These are phyloP conservation scores for Cherax destructor DNA, from an alignment of 1,140 invertebrate genomes.

Conservation along the genomic window DNA sequence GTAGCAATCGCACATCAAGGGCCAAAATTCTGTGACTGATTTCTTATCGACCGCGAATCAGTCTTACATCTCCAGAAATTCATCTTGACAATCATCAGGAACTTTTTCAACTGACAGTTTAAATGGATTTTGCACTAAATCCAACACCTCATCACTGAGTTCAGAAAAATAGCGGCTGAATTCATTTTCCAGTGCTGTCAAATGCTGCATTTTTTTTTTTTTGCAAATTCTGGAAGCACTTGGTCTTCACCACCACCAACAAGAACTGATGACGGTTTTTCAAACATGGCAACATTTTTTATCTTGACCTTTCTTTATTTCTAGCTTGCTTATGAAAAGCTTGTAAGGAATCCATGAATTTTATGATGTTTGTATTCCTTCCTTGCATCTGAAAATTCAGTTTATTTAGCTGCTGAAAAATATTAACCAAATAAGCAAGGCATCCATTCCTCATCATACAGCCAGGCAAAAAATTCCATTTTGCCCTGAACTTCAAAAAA, in stretches of 20 bases:
- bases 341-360: neutral
- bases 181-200: slow-evolving; percentile 16
- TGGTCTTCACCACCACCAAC: slow-evolving; percentile 22
- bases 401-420: slow-evolving; percentile 23
- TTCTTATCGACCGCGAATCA: neutral
- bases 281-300: slow-evolving; percentile 22
- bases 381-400: neutral
- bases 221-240: slow-evolving; percentile 39
- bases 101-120: slow-evolving; percentile 4
- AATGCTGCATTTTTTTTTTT: slow-evolving; percentile 27
- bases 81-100: neutral
- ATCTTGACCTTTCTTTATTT: neutral
- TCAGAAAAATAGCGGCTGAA: slow-evolving; percentile 14
- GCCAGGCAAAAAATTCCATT: slow-evolving; percentile 11
- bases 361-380: slow-evolving; percentile 18
- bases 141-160: slow-evolving; percentile 13
- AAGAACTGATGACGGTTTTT: slow-evolving; percentile 13
- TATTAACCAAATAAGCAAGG: slow-evolving; percentile 21
- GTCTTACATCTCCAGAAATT: neutral
- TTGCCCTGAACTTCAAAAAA: slow-evolving; percentile 22
- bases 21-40: too few relatives aligned
- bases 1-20: too few relatives aligned
- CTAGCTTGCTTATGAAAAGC: slow-evolving; percentile 10
- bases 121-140: slow-evolving; percentile 19
- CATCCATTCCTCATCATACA: slow-evolving; percentile 8